Percentiles rank a stretch among this genome's conserved stretches.
Evolutionary conservation across 2,888 invertebrate species (phyloP).

Genomic region (Gandaritis pyraliata): DNA sequence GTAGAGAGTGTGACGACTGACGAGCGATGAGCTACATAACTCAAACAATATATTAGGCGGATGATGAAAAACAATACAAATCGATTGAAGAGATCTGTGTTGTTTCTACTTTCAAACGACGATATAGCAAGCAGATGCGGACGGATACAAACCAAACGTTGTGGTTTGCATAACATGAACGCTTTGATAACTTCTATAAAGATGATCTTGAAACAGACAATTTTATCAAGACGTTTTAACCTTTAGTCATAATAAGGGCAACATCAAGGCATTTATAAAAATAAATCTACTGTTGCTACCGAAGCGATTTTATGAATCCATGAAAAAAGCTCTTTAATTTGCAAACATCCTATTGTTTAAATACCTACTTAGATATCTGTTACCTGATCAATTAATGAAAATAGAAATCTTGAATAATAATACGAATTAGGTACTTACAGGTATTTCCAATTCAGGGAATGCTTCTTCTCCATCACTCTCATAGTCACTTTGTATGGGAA

Average conservation of each 20-base stretch:
- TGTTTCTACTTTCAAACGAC: constrained; percentile 13
- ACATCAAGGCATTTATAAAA: neutral
- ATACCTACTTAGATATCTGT: too few relatives aligned
- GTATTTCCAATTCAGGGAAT: constrained; percentile 73
- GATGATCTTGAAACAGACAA: neutral
- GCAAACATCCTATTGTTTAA: too few relatives aligned
- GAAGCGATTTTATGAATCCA: neutral
- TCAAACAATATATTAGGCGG: constrained; percentile 40
- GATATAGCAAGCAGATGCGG: neutral
- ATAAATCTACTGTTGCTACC: neutral
- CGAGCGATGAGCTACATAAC: constrained; percentile 45
- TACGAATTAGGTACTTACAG: constrained; percentile 66
- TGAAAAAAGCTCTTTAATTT: too few relatives aligned
- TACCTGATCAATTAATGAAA: too few relatives aligned
- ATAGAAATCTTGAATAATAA: neutral
- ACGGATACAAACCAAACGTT: neutral
- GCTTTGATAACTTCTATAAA: constrained; percentile 5
- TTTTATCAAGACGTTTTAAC: constrained; percentile 10
- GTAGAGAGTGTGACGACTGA: constrained; percentile 48
- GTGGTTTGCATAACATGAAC: constrained; percentile 8
- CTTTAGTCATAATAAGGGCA: neutral
- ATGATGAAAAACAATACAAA: constrained; percentile 45
- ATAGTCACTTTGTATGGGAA: constrained; percentile 67
- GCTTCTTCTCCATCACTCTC: constrained; percentile 81
- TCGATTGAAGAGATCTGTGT: constrained; percentile 24